These are phyloP conservation scores for Sinocyclocheilus rhinocerous DNA, from an alignment of 2,113 vertebrate species.

Conservation along the genomic window DNA sequence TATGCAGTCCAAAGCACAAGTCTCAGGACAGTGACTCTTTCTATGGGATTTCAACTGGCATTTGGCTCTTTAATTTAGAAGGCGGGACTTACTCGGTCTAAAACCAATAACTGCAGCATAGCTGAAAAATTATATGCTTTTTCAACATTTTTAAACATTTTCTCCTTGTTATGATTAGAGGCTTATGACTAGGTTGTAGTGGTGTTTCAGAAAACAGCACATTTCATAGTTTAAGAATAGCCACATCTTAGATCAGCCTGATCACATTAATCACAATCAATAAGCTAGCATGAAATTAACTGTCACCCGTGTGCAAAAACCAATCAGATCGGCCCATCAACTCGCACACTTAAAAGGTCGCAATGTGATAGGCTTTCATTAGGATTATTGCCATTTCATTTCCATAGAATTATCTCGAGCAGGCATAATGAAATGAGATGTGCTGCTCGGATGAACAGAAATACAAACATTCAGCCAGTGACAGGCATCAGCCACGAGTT, in stretches of 20 bases:
- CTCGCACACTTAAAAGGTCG: conserved; percentile 40
- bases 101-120: not conserved
- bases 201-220: conserved; percentile 8
- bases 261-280: conserved; percentile 55
- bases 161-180: not conserved
- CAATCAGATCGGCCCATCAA: conserved; percentile 51
- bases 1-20: not conserved
- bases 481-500: conserved; percentile 23
- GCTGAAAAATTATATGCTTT: not conserved
- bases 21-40: not conserved
- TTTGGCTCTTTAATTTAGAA: not conserved
- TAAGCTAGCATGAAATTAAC: conserved; percentile 54
- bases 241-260: conserved; percentile 44
- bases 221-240: conserved; percentile 36
- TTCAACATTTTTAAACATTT: not conserved
- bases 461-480: conserved; percentile 42
- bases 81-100: not conserved
- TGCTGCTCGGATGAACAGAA: conserved; percentile 42
- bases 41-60: not conserved
- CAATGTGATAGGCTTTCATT: conserved; percentile 48
- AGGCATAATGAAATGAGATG: conserved; percentile 44
- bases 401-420: conserved; percentile 52
- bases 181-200: not conserved
- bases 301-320: conserved; percentile 49
- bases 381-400: conserved; percentile 54